These are phyloP conservation scores for Heliornis fulica DNA, from an alignment of 2,113 vertebrate species.

Conservation along the genomic window DNA sequence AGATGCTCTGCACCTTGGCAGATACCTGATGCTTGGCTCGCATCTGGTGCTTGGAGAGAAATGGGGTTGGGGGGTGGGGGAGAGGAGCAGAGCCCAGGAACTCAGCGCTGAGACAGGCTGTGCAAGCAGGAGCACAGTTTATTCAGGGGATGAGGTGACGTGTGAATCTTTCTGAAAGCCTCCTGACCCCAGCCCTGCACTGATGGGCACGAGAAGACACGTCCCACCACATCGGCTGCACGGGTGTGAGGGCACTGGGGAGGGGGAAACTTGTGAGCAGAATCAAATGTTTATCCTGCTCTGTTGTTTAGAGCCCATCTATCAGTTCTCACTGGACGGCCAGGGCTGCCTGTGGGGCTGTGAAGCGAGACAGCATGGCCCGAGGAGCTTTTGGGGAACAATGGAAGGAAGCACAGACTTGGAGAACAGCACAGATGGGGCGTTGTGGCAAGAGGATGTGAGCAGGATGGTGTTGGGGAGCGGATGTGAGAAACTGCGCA, in stretches of 20 bases:
- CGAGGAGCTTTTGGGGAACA: not conserved
- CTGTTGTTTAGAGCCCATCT: not conserved
- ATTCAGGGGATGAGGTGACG: accelerated
- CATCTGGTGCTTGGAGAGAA: not conserved
- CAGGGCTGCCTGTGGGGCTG: not conserved
- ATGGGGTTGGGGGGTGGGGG: not conserved
- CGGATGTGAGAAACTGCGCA: not conserved
- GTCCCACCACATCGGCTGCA: not conserved
- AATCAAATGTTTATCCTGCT: not conserved
- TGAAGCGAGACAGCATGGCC: not conserved
- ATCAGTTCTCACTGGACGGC: not conserved
- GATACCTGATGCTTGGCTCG: not conserved
- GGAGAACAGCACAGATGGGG: accelerated
- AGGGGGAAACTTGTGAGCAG: not conserved
- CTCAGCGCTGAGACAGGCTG: not conserved
- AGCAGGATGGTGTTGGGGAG: not conserved
- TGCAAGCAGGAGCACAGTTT: accelerated
- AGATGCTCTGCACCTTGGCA: not conserved
- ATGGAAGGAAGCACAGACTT: not conserved
- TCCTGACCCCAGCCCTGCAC: not conserved
- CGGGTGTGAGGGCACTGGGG: not conserved
- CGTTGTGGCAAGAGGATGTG: not conserved
- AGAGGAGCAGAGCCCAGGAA: not conserved
- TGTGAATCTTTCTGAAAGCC: too few relatives aligned
- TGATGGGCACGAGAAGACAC: accelerated